Evolutionary conservation across 1,140 invertebrate genomes (phyloP).

Genomic region (Brachionus rubens): DNA sequence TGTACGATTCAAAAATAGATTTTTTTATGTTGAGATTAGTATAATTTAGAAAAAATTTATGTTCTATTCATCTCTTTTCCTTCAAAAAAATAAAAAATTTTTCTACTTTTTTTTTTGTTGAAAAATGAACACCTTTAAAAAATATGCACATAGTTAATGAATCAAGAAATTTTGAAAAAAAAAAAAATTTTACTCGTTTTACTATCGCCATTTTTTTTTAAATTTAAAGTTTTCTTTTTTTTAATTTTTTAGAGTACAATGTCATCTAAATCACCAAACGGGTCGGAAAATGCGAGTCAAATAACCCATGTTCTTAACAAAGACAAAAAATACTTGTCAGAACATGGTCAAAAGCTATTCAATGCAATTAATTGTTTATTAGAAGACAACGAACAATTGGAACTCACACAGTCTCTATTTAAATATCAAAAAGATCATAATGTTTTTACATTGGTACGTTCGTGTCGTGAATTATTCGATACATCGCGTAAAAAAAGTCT

Average conservation of each 20-base stretch:
- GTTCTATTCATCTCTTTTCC: neutral
- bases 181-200: neutral
- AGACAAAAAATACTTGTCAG: constrained; percentile 34
- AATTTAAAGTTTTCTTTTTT: too few relatives aligned
- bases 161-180: neutral
- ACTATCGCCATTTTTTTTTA: too few relatives aligned
- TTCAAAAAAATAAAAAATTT: too few relatives aligned
- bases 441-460: constrained; percentile 36
- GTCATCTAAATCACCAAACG: constrained; percentile 22
- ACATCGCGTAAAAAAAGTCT: constrained; percentile 29
- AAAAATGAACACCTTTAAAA: too few relatives aligned
- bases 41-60: neutral
- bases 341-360: constrained; percentile 42
- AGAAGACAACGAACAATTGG: constrained; percentile 27
- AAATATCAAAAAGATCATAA: constrained; percentile 46
- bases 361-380: constrained; percentile 33
- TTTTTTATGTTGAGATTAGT: too few relatives aligned
- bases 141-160: neutral
- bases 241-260: neutral
- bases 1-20: too few relatives aligned
- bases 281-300: constrained; percentile 23
- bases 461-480: constrained; percentile 39
- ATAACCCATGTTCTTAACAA: constrained; percentile 39
- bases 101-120: too few relatives aligned
- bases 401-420: constrained; percentile 23